Evolutionary conservation across 2,113 vertebrate genomes (phyloP), one percentile per base, ranked within the genome.

Genomic region (Aspidoscelis tigris): DNA sequence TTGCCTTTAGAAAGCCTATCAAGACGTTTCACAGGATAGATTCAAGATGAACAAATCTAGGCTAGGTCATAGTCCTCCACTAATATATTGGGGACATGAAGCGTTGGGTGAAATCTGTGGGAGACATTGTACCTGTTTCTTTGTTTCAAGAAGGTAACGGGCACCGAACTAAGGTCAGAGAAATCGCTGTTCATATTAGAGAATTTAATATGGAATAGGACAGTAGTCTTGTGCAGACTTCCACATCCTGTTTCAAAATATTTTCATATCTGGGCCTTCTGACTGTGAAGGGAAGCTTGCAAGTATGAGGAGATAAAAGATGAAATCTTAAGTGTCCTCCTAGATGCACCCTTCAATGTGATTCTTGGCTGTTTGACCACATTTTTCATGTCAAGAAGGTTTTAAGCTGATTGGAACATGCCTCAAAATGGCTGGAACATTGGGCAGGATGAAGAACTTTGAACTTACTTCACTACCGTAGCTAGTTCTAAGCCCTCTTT

Each of bases 1-100:
- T 81, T 81, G 50, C 50, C 50, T 65, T 80, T 43, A 50, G 55
- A 83, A 84, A 79, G 69, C 76, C 43, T 74, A 65, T 79, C 41
- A 78, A n/a, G 55, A 50, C 39, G 70, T 64, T 79, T 72, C 12
- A 14, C 58, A 50, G 64, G n/a, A 72, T 47, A 43, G 21, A 14
- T n/a, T 33, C 64, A 64, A 65, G 76, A 55, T 64, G 24, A 21
- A 84, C 70, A 84, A 79, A 79, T 73, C 69, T 50, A 78, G 4
- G 58, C 55, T 41, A 73, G 21, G n/a, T 79, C 41, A 53, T 41
- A 61, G 50, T 26, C 6, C 43, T 44, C 43, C 58, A 72, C n/a
- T 39, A 16, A 43, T 73, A 50, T 39, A 47, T 24, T 47, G 20
- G 53, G 43, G 24, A 39, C 10, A 72, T 61, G 20, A 78, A 33